A percentile compares a stretch with the other conserved stretches of the same genome.
phyloP scores from a whole-genome alignment of 2,113 vertebrate genomes.

The Tinamus guttatus region DNA sequence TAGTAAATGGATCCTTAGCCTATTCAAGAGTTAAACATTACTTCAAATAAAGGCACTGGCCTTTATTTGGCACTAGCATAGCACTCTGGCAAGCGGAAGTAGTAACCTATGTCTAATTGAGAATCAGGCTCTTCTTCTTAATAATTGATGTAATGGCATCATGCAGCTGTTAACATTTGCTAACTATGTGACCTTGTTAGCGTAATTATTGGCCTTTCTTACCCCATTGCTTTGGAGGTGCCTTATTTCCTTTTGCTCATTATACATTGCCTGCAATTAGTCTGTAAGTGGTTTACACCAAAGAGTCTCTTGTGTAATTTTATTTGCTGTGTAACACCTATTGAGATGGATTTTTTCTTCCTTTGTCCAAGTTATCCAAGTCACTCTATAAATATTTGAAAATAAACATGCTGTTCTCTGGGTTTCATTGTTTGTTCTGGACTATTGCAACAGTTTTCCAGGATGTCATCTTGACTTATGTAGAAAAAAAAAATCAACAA shows the following conservation, averaged over 20 bases:
- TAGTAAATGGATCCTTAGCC: neutral
- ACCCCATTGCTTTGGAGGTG: accelerated
- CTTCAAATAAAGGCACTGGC: neutral
- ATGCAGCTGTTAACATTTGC: neutral
- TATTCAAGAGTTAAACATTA: neutral
- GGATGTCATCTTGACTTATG: neutral
- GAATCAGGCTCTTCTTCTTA: neutral
- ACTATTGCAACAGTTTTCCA: neutral
- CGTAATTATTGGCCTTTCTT: neutral
- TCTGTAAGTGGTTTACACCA: slow-evolving; percentile 4
- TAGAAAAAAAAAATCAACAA: neutral
- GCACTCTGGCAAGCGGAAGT: neutral
- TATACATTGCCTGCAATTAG: neutral
- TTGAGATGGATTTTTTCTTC: slow-evolving; percentile 38
- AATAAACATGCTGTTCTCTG: slow-evolving; percentile 14
- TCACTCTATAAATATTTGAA: slow-evolving; percentile 33
- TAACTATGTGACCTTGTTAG: neutral
- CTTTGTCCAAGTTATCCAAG: slow-evolving; percentile 21
- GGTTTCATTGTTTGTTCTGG: neutral
- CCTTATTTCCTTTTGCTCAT: neutral
- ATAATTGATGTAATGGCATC: neutral
- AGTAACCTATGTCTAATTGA: neutral
- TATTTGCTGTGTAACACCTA: slow-evolving; percentile 17
- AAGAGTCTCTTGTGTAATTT: slow-evolving; percentile 1
- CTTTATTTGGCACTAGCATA: too few species aligned